These are phyloP conservation scores for Apoda limacodes DNA, from an alignment of 2,888 invertebrate genomes.

Conservation along the genomic window DNA sequence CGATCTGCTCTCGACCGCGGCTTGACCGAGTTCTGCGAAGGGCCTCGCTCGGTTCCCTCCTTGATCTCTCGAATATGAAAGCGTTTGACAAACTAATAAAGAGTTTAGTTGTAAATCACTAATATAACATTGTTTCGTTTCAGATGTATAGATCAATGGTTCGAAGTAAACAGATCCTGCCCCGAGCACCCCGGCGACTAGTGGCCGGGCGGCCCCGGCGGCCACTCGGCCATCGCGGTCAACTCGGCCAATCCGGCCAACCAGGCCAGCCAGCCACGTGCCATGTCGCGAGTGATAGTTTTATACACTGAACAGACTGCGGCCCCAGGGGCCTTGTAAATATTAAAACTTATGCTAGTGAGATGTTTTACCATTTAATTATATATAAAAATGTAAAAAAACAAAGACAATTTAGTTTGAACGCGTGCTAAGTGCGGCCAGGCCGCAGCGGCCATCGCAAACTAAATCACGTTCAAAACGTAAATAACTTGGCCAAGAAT, in stretches of 20 bases:
- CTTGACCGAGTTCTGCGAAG: no score
- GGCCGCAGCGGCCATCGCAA: no score
- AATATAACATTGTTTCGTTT: slow-evolving; percentile 36
- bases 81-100: no score
- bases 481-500: no score
- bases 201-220: slow-evolving; percentile 30
- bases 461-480: no score
- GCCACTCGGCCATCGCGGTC: slow-evolving; percentile 62
- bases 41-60: no score
- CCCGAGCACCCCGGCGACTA: slow-evolving; percentile 98
- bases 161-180: slow-evolving; percentile 98
- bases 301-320: slow-evolving; percentile 60
- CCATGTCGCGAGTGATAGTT: slow-evolving; percentile 58
- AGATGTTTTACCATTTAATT: slow-evolving; percentile 62
- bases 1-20: no score
- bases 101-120: no score
- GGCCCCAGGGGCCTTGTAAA: slow-evolving; percentile 50
- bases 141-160: slow-evolving; percentile 99
- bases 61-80: no score
- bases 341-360: slow-evolving; percentile 58
- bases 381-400: slow-evolving; percentile 35
- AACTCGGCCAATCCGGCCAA: slow-evolving; percentile 73
- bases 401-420: slow-evolving; percentile 43
- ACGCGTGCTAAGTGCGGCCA: no score
- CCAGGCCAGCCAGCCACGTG: slow-evolving; percentile 25